Percentiles rank a stretch among this genome's conserved stretches.
Evolutionary conservation across 2,888 invertebrate species (phyloP).

Genomic region (Epistrophe eligans): DNA sequence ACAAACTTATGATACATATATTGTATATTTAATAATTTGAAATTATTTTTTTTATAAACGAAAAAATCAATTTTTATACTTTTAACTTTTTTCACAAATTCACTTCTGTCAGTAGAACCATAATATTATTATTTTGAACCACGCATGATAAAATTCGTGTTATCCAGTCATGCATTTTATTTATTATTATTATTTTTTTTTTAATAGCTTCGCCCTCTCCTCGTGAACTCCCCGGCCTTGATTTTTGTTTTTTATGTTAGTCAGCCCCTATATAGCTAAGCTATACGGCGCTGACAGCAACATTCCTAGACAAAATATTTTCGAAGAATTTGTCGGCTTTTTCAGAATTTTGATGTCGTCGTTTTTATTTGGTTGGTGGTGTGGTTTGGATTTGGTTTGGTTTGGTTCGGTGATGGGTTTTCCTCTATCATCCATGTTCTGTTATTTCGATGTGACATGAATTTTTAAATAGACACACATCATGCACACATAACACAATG

Average conservation of each 20-base stretch:
- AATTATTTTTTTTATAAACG: too few relatives aligned
- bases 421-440: conserved; percentile 24
- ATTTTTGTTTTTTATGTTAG: too few relatives aligned
- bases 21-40: too few relatives aligned
- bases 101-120: too few relatives aligned
- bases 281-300: conserved; percentile 21
- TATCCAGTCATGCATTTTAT: too few relatives aligned
- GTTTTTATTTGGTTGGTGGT: not conserved
- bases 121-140: too few relatives aligned
- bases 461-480: conserved; percentile 46
- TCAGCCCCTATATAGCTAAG: not conserved
- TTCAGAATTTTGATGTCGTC: conserved; percentile 65
- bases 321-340: conserved; percentile 72
- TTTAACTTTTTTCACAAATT: too few relatives aligned
- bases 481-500: not conserved
- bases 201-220: too few relatives aligned
- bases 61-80: too few relatives aligned
- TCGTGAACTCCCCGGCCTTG: not conserved
- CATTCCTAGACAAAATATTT: conserved; percentile 73
- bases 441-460: conserved; percentile 56
- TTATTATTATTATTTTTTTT: too few relatives aligned
- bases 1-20: too few relatives aligned
- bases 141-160: too few relatives aligned
- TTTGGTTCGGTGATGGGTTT: conserved; percentile 41
- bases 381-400: not conserved